Evolutionary conservation across 2,797 vertebrate genomes (phyloP).

Genomic region (Prionace glauca): DNA sequence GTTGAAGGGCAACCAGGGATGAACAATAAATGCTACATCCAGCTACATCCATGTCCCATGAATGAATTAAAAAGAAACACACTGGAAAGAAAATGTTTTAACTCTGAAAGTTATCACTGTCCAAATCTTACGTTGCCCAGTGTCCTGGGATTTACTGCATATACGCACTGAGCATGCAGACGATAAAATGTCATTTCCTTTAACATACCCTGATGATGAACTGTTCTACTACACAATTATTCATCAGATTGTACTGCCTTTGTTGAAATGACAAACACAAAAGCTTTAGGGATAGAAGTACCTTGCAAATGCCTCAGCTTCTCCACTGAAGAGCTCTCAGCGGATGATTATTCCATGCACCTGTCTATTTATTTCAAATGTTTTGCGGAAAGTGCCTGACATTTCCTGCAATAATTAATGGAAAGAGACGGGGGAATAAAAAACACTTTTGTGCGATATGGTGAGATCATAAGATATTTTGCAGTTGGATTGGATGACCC

Average conservation of each 20-base stretch:
- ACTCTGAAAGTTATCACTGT: too few species aligned
- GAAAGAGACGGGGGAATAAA: not conserved
- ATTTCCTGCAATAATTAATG: not conserved
- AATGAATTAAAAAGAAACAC: too few species aligned
- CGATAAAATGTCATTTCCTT: not conserved
- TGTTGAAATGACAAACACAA: not conserved
- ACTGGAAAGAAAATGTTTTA: not conserved
- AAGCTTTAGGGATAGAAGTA: not conserved
- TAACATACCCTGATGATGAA: not conserved
- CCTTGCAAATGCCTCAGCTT: not conserved
- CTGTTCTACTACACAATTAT: not conserved
- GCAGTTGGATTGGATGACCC: not conserved
- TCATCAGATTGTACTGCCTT: not conserved
- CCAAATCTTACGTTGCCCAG: not conserved
- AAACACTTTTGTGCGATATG: not conserved
- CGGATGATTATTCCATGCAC: not conserved
- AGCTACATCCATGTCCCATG: too few species aligned
- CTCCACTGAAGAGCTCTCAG: not conserved
- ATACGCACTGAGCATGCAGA: not conserved
- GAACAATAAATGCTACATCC: too few species aligned
- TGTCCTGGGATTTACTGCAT: not conserved
- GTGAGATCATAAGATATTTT: not conserved
- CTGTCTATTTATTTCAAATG: constrained; percentile 19
- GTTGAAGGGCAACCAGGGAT: too few species aligned
- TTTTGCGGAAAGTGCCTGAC: not conserved